A percentile compares a stretch with the other conserved stretches of the same genome.
Evolutionary conservation across 2,888 invertebrate genomes (phyloP).

Genomic region (Bombylius discolor): DNA sequence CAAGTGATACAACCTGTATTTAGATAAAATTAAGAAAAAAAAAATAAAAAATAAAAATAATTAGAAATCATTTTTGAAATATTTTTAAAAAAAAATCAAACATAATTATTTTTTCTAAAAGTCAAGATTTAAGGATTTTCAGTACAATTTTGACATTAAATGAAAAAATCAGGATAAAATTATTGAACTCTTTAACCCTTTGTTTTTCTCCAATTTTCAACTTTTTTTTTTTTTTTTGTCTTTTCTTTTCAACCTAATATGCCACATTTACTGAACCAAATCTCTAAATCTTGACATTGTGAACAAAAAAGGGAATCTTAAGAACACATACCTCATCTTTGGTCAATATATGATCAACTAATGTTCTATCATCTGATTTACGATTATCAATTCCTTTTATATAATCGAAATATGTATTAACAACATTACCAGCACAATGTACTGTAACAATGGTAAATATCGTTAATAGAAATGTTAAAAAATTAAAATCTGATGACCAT

Average conservation of each 20-base stretch:
- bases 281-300: too few species aligned
- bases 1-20: slow-evolving; percentile 69
- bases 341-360: slow-evolving; percentile 82
- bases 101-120: background rate
- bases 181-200: too few species aligned
- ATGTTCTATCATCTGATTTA: slow-evolving; percentile 84
- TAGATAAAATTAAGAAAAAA: slow-evolving; percentile 2
- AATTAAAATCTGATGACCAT: slow-evolving; percentile 62
- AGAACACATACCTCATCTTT: slow-evolving; percentile 45
- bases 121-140: too few species aligned
- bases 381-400: slow-evolving; percentile 86
- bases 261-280: too few species aligned
- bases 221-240: too few species aligned
- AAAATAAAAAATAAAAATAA: background rate
- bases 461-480: slow-evolving; percentile 66
- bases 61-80: background rate
- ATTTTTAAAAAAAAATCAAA: background rate
- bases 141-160: too few species aligned
- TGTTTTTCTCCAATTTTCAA: too few species aligned
- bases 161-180: too few species aligned
- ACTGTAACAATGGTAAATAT: slow-evolving; percentile 79
- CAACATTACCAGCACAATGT: slow-evolving; percentile 92
- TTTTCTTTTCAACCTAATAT: too few species aligned
- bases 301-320: background rate
- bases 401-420: slow-evolving; percentile 93